phyloP scores from a whole-genome alignment of 2,113 vertebrate species.

The Mohoua ochrocephala region DNA sequence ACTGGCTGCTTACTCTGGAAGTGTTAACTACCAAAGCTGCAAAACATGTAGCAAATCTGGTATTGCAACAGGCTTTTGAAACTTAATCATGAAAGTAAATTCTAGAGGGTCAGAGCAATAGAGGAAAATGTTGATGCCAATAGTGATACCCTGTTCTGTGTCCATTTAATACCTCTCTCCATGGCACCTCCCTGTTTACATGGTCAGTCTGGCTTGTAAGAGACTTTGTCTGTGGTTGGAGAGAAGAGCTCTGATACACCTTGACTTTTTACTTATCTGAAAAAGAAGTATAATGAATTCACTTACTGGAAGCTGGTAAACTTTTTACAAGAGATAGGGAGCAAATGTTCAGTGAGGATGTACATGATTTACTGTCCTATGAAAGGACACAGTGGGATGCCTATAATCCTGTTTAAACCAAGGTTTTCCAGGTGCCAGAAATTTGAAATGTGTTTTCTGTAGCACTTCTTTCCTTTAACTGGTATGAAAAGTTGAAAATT shows the following conservation, averaged over 20 bases:
- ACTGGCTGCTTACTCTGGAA: neutral
- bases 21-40: neutral
- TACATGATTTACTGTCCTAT: neutral
- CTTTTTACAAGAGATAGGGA: neutral
- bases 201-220: neutral
- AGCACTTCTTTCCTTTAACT: neutral
- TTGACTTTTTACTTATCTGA: neutral
- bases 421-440: neutral
- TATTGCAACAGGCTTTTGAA: neutral
- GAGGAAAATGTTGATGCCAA: neutral
- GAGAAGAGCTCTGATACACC: neutral
- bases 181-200: rapidly evolving
- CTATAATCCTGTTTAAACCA: neutral
- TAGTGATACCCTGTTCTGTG: neutral
- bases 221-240: neutral
- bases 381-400: neutral
- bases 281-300: neutral
- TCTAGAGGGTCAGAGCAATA: neutral
- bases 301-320: neutral
- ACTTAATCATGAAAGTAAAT: neutral
- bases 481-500: neutral
- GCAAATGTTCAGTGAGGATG: neutral
- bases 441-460: neutral
- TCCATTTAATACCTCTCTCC: neutral
- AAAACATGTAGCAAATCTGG: neutral